phyloP scores from a whole-genome alignment of 2,888 invertebrate genomes.

The Mesoligia furuncula region DNA sequence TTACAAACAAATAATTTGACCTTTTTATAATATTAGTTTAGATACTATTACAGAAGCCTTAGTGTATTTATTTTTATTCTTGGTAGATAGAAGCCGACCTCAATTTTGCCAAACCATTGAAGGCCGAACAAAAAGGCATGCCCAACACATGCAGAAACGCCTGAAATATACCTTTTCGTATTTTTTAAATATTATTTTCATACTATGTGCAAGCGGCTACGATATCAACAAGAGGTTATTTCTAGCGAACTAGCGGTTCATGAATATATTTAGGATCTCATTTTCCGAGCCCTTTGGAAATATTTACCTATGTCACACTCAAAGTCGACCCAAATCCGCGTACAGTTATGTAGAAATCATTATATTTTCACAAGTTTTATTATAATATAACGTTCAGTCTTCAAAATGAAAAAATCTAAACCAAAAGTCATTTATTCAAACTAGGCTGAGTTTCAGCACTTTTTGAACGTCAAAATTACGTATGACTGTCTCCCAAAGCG shows the following conservation, averaged over 20 bases:
- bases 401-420: not conserved
- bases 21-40: not conserved
- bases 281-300: not conserved
- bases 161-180: not conserved
- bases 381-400: not conserved
- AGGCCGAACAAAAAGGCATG: not conserved
- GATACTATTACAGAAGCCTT: not conserved
- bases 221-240: not conserved
- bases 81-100: constrained; percentile 1
- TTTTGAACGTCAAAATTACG: not conserved
- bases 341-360: not conserved
- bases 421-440: not conserved
- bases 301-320: not conserved
- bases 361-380: not conserved
- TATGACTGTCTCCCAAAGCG: not conserved
- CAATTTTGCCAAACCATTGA: constrained; percentile 17
- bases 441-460: no score
- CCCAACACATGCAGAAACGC: not conserved
- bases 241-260: not conserved
- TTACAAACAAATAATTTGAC: not conserved
- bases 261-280: not conserved
- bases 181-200: not conserved
- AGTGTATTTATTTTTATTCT: not conserved
- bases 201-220: not conserved
- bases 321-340: not conserved